A percentile compares a stretch with the other conserved stretches of the same genome.
phyloP scores from a whole-genome alignment of 1,140 invertebrate genomes.

The Macrocentrus cingulum region DNA sequence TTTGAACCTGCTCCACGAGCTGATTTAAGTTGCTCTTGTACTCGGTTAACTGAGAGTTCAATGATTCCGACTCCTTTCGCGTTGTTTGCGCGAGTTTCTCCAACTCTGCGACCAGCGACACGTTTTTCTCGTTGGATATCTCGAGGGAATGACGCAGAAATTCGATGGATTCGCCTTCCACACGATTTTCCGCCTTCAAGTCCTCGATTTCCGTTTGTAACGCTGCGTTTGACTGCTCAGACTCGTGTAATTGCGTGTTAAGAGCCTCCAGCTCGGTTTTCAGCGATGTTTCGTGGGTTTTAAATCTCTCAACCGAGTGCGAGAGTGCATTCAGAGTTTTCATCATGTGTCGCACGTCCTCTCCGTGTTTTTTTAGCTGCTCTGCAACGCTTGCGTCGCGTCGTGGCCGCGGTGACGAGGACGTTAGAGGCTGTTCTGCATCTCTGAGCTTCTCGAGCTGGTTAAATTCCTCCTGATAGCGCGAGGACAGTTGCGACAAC shows the following conservation, averaged over 20 bases:
- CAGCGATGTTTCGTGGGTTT: slow-evolving; percentile 31
- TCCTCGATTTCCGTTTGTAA: slow-evolving; percentile 28
- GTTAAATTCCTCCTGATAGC: slow-evolving; percentile 34
- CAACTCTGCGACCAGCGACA: not conserved
- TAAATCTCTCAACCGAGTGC: slow-evolving; percentile 32
- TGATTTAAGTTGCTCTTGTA: no score
- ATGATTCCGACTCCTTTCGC: not conserved
- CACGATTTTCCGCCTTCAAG: not conserved
- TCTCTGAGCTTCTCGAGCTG: slow-evolving; percentile 37
- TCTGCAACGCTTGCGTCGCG: slow-evolving; percentile 25
- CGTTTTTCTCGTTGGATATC: not conserved
- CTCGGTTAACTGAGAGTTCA: no score
- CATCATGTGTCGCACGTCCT: slow-evolving; percentile 15
- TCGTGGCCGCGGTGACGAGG: slow-evolving; percentile 14
- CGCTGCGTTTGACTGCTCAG: not conserved
- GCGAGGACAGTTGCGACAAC: slow-evolving; percentile 31
- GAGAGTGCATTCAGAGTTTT: slow-evolving; percentile 10
- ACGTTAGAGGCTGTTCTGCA: slow-evolving; percentile 6
- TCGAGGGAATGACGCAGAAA: not conserved
- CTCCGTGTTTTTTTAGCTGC: slow-evolving; percentile 26
- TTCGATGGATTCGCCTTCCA: not conserved
- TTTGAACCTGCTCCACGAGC: not conserved
- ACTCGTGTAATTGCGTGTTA: no score
- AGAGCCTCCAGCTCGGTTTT: slow-evolving; percentile 24
- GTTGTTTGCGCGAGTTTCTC: not conserved